These are phyloP conservation scores for Cheilosia variabilis DNA, from an alignment of 2,888 invertebrate genomes.

Conservation along the genomic window DNA sequence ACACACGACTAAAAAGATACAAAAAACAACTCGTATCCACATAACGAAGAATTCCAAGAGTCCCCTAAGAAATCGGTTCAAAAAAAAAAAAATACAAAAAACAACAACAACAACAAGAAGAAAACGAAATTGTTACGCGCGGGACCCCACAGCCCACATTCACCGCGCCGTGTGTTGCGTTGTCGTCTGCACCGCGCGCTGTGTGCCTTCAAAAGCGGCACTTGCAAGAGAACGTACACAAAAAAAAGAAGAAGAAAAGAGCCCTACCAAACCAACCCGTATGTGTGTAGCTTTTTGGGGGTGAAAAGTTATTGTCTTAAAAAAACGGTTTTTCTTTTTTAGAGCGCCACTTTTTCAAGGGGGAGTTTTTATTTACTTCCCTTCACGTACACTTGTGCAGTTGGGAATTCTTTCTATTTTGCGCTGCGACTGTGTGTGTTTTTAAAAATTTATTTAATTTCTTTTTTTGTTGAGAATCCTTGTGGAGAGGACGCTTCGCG, in stretches of 20 bases:
- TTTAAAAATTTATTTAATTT: slow-evolving; percentile 64
- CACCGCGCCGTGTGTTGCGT: slow-evolving; percentile 44
- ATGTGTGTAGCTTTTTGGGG: slow-evolving; percentile 61
- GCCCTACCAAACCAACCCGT: slow-evolving; percentile 57
- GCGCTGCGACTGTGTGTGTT: slow-evolving; percentile 47
- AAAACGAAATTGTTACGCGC: slow-evolving; percentile 69
- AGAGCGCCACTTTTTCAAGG: slow-evolving; percentile 71
- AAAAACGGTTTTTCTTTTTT: slow-evolving; percentile 45
- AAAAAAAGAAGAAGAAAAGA: slow-evolving; percentile 20
- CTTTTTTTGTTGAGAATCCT: slow-evolving; percentile 43
- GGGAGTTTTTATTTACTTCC: slow-evolving; percentile 75
- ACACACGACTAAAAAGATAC: slow-evolving; percentile 82
- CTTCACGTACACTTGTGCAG: slow-evolving; percentile 67
- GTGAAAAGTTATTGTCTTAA: slow-evolving; percentile 75
- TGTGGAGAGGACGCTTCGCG: slow-evolving; percentile 33
- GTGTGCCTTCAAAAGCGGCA: slow-evolving; percentile 69
- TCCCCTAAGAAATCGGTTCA: slow-evolving; percentile 62
- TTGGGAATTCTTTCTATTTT: slow-evolving; percentile 10
- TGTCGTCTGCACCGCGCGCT: slow-evolving; percentile 59
- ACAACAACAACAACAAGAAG: slow-evolving; percentile 22
- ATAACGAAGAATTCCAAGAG: slow-evolving; percentile 65
- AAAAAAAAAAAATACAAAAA: slow-evolving; percentile 34
- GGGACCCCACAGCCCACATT: slow-evolving; percentile 73
- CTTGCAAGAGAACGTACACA: slow-evolving; percentile 55
- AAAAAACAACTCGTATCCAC: slow-evolving; percentile 75